These are phyloP conservation scores for Brenthis hecate DNA, from an alignment of 2,888 invertebrate genomes.

Conservation along the genomic window DNA sequence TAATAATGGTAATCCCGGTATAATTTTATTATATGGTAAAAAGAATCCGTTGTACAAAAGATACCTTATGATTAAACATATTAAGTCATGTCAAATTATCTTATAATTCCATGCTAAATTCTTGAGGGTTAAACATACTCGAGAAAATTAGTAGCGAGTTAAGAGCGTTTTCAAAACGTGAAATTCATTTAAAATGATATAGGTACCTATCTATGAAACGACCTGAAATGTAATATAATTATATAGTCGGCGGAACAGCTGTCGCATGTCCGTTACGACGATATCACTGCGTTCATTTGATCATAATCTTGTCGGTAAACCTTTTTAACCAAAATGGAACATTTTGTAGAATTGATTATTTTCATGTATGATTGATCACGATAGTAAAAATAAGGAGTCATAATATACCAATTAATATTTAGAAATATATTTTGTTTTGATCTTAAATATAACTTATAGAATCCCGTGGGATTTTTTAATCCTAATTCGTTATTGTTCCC, in stretches of 20 bases:
- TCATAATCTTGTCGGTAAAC: conserved; percentile 60
- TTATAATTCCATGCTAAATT: too few relatives aligned
- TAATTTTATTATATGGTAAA: too few relatives aligned
- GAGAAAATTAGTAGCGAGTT: neutral
- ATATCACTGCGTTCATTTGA: conserved; percentile 53
- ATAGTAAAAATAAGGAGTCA: neutral
- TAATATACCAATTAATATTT: neutral
- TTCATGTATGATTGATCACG: neutral
- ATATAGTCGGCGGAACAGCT: conserved; percentile 43
- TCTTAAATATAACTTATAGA: too few relatives aligned
- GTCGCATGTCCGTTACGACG: conserved; percentile 60
- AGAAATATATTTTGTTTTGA: neutral
- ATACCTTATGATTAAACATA: too few relatives aligned
- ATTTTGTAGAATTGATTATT: neutral
- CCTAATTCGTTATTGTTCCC: too few relatives aligned
- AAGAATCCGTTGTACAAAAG: too few relatives aligned
- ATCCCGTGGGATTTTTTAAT: too few relatives aligned
- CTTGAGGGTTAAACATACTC: neutral
- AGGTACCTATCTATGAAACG: neutral
- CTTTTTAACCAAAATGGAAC: neutral
- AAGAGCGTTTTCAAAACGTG: neutral
- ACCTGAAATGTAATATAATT: conserved; percentile 40
- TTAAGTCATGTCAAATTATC: too few relatives aligned
- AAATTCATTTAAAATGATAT: conserved; percentile 9
- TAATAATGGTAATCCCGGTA: too few relatives aligned